Percentiles rank a stretch among this genome's conserved stretches.
These are phyloP conservation scores for Oncorhynchus tshawytscha DNA, from an alignment of 2,113 vertebrate genomes.

Conservation along the genomic window DNA sequence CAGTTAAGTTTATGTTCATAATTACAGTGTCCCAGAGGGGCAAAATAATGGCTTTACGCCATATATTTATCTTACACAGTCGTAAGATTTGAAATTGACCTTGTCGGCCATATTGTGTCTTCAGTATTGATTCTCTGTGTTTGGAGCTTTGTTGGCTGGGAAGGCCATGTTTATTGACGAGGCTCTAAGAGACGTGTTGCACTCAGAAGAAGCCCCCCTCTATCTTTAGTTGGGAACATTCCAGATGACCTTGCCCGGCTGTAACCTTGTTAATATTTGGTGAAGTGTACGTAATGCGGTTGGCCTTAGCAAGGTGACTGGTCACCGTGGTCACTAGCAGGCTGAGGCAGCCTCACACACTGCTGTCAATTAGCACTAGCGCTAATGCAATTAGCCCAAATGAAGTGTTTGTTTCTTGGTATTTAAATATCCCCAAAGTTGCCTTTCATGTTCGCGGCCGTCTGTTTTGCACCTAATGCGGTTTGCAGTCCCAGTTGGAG, in stretches of 20 bases:
- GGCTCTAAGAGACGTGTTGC: constrained; percentile 18
- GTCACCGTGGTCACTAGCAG: constrained; percentile 51
- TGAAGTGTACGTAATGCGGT: constrained; percentile 42
- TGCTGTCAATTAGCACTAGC: constrained; percentile 69
- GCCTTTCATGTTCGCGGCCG: constrained; percentile 73
- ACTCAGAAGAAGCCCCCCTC: constrained; percentile 18
- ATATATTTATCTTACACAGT: background rate
- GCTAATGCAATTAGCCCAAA: constrained; percentile 66
- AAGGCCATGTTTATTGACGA: constrained; percentile 20
- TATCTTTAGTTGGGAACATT: constrained; percentile 26
- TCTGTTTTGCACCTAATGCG: constrained; percentile 73
- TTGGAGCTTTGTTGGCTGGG: constrained; percentile 19
- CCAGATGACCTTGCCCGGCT: constrained; percentile 37
- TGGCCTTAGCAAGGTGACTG: constrained; percentile 55
- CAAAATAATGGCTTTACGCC: background rate
- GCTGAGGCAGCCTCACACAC: constrained; percentile 56
- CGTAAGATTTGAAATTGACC: constrained; percentile 18
- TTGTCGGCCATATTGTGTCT: constrained; percentile 23
- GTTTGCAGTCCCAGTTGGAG: constrained; percentile 72
- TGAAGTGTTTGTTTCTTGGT: constrained; percentile 79
- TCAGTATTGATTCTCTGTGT: constrained; percentile 19
- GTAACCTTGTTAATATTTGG: constrained; percentile 62
- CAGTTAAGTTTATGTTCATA: background rate
- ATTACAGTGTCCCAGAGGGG: background rate
- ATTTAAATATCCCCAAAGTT: constrained; percentile 76